These are phyloP conservation scores for Dermatophagoides farinae DNA, from an alignment of 1,140 invertebrate species.

Conservation along the genomic window DNA sequence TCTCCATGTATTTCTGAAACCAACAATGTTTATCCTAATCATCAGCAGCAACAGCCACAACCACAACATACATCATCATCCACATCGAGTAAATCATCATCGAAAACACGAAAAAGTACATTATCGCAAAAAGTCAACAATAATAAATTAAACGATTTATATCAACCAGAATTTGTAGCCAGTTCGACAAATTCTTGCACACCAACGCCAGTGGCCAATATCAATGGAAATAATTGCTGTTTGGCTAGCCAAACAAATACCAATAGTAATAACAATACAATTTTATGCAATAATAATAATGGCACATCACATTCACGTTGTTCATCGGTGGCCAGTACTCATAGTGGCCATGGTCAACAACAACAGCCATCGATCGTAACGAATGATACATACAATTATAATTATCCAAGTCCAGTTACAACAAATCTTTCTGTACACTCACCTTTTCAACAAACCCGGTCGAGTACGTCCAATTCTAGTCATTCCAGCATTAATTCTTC, in stretches of 20 bases:
- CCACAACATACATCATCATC: no score
- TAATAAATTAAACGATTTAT: no score
- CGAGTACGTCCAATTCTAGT: constrained; percentile 13
- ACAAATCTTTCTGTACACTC: constrained; percentile 8
- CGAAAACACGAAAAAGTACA: no score
- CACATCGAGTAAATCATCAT: no score
- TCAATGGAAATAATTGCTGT: not conserved
- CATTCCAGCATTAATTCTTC: constrained; percentile 2
- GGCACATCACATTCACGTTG: constrained; percentile 2
- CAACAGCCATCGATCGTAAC: not conserved
- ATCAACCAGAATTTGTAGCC: no score
- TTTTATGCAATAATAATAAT: not conserved
- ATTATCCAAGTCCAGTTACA: constrained; percentile 6
- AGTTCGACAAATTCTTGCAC: no score
- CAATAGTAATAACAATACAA: not conserved
- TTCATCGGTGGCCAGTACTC: constrained; percentile 14
- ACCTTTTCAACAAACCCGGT: constrained; percentile 5
- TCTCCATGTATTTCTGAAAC: no score
- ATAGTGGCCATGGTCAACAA: not conserved
- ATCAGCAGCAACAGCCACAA: no score
- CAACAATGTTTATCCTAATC: no score
- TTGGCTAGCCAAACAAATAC: not conserved
- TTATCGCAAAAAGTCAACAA: no score
- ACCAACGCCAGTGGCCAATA: not conserved
- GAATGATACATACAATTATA: constrained; percentile 13